phyloP scores from a whole-genome alignment of 2,888 invertebrate species.

The Nomada fabriciana region DNA sequence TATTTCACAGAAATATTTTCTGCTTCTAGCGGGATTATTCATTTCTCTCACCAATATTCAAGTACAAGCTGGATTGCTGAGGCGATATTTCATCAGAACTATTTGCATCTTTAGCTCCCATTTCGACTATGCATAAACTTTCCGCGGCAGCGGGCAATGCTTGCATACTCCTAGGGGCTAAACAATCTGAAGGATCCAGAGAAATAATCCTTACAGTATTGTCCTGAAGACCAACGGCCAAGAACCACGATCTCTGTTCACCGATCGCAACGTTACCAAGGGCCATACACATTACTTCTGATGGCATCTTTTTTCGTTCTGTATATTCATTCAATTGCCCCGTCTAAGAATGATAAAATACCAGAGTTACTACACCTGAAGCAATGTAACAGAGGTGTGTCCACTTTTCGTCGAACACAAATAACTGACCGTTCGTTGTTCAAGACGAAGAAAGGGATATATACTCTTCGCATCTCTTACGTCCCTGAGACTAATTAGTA shows the following conservation, averaged over 20 bases:
- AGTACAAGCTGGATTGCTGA: conserved; percentile 91
- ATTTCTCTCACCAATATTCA: conserved; percentile 91
- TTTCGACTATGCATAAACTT: conserved; percentile 98
- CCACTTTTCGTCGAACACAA: conserved; percentile 56
- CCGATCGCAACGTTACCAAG: conserved; percentile 97
- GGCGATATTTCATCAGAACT: conserved; percentile 86
- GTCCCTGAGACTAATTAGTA: conserved; percentile 71
- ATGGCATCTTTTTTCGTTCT: conserved; percentile 97
- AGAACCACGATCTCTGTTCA: conserved; percentile 97
- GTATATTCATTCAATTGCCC: conserved; percentile 99
- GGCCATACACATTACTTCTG: conserved; percentile 99
- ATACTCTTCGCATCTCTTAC: conserved; percentile 79
- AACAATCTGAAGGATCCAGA: conserved; percentile 97
- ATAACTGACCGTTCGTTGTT: conserved; percentile 53
- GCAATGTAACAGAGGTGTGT: conserved; percentile 35
- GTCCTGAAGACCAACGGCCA: conserved; percentile 98
- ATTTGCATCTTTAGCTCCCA: conserved; percentile 90
- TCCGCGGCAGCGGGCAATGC: conserved; percentile 98
- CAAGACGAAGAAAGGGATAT: conserved; percentile 83
- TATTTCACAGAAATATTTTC: neutral
- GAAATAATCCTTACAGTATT: conserved; percentile 99
- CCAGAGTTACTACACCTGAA: neutral
- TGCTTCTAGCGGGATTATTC: no score
- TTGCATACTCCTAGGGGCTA: conserved; percentile 98
- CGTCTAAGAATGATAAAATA: conserved; percentile 87